Conservation (phyloP, 1,140 invertebrate species). For the Pogonus chalceus region DNA sequence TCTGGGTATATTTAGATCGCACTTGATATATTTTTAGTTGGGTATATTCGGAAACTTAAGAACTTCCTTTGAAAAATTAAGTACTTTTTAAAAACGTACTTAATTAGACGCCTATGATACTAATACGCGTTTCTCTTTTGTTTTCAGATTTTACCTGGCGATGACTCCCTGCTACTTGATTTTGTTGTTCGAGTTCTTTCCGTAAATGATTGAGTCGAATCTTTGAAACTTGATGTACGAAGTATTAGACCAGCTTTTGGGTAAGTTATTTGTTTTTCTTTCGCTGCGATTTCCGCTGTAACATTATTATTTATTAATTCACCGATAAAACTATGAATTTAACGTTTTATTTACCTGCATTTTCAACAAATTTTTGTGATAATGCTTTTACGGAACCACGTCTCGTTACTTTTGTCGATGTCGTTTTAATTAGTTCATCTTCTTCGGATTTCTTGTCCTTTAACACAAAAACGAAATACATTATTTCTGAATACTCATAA, state of each 20-base stretch:
- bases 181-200: conserved; percentile 30
- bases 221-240: conserved; percentile 47
- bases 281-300: conserved; percentile 42
- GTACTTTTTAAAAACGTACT: too few relatives aligned
- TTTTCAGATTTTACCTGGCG: conserved; percentile 31
- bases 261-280: conserved; percentile 41
- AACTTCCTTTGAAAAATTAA: too few relatives aligned
- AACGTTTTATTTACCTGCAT: conserved; percentile 41
- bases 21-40: too few relatives aligned
- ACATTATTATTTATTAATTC: too few relatives aligned
- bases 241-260: conserved; percentile 58
- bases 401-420: conserved; percentile 40
- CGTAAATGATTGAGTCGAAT: conserved; percentile 38
- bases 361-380: conserved; percentile 62
- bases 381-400: conserved; percentile 58
- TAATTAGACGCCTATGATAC: too few relatives aligned
- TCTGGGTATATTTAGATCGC: too few relatives aligned
- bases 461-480: too few relatives aligned
- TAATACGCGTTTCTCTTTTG: too few relatives aligned
- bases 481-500: too few relatives aligned
- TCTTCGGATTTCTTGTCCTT: conserved; percentile 2
- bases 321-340: too few relatives aligned
- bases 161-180: conserved; percentile 14
- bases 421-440: conserved; percentile 16
- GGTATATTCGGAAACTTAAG: too few relatives aligned